phyloP scores from a whole-genome alignment of 2,113 vertebrate species.

The Siniperca knerii region DNA sequence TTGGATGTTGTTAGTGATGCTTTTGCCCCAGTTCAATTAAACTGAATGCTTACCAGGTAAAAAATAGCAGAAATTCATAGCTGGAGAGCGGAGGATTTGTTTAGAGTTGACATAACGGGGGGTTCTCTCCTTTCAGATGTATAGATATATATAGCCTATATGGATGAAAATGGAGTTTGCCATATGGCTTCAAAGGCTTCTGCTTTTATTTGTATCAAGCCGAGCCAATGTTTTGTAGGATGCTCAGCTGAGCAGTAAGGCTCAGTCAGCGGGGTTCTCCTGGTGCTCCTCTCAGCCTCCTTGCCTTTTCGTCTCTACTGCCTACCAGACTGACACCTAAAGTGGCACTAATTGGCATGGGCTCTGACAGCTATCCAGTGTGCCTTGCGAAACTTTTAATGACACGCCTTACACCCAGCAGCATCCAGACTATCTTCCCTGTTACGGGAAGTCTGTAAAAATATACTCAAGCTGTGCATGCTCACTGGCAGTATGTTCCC shows the following conservation, averaged over 20 bases:
- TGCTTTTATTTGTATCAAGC: constrained; percentile 48
- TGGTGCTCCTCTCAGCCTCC: constrained; percentile 61
- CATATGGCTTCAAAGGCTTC: constrained; percentile 34
- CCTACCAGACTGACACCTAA: constrained; percentile 80
- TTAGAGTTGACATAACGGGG: neutral
- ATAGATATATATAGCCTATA: neutral
- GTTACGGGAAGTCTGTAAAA: constrained; percentile 66
- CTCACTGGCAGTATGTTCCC: constrained; percentile 63
- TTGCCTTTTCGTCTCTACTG: constrained; percentile 60
- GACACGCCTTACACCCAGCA: constrained; percentile 74
- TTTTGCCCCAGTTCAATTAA: constrained; percentile 1
- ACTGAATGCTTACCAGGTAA: neutral
- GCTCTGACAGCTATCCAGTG: constrained; percentile 80
- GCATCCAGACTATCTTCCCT: constrained; percentile 59
- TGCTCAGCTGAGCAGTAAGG: constrained; percentile 71
- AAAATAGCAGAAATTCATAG: constrained; percentile 8
- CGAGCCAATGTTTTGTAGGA: constrained; percentile 42
- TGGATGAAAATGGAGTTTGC: constrained; percentile 41
- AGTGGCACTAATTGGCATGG: constrained; percentile 84
- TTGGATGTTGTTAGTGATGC: neutral
- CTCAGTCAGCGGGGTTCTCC: constrained; percentile 71
- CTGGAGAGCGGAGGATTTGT: constrained; percentile 4
- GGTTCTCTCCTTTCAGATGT: neutral
- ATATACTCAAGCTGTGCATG: constrained; percentile 69
- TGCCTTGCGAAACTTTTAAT: constrained; percentile 79